These are phyloP conservation scores for Trachelus troglodyta DNA, from an alignment of 2,888 invertebrate species.

Conservation along the genomic window DNA sequence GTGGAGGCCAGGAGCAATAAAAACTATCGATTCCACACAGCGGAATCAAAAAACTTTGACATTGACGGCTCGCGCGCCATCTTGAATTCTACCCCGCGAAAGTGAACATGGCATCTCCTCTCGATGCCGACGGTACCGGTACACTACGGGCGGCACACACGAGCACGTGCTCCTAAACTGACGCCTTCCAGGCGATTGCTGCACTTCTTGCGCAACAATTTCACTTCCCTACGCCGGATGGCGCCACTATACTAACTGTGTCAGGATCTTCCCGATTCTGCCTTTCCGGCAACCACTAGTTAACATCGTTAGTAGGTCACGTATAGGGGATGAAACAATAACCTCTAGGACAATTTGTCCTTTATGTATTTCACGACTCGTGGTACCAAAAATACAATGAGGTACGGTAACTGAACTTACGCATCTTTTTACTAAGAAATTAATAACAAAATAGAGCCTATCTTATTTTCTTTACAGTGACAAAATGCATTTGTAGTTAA, in stretches of 20 bases:
- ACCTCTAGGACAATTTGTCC: background rate
- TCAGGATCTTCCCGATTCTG: background rate
- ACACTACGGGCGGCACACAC: background rate
- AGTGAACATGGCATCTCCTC: conserved; percentile 1
- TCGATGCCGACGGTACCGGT: background rate
- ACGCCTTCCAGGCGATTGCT: background rate
- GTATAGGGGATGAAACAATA: background rate
- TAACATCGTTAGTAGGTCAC: background rate
- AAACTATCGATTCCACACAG: conserved; percentile 55
- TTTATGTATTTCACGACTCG: too few relatives aligned
- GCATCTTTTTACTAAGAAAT: background rate
- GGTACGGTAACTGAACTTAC: background rate
- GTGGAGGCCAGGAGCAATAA: conserved; percentile 36
- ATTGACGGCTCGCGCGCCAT: conserved; percentile 37
- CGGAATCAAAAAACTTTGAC: conserved; percentile 38
- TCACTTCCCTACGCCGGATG: background rate
- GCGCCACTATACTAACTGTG: background rate
- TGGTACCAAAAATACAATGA: background rate
- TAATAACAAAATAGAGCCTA: background rate
- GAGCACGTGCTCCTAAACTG: background rate
- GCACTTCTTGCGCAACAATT: background rate
- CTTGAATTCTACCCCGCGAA: conserved; percentile 26
- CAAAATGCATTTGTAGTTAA: background rate
- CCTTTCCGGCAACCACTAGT: background rate
- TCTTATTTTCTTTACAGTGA: background rate